These are phyloP conservation scores for Zaprionus obscuricornis DNA, from an alignment of 2,888 invertebrate species.

Conservation along the genomic window DNA sequence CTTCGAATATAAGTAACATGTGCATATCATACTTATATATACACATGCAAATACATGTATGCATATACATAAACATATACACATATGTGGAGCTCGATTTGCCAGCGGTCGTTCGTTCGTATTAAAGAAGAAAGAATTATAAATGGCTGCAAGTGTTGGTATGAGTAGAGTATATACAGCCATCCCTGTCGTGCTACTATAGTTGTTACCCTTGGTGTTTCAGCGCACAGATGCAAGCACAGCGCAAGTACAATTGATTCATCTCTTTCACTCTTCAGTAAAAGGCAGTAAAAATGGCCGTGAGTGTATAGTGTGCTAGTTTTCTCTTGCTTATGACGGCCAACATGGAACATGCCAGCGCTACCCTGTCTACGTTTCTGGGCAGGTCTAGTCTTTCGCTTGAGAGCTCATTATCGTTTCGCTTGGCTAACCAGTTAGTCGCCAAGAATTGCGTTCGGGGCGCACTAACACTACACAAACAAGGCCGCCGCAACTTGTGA, in stretches of 20 bases:
- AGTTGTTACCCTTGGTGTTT: conserved; percentile 7
- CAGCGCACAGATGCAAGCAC: no score
- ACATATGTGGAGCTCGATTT: conserved; percentile 22
- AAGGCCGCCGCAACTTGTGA: conserved; percentile 58
- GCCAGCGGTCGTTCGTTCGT: conserved; percentile 41
- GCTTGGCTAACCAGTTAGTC: conserved; percentile 80
- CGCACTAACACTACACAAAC: conserved; percentile 52
- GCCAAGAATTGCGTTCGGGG: conserved; percentile 55
- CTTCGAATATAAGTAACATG: no score
- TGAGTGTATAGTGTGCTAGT: no score
- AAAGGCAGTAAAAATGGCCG: conserved; percentile 57
- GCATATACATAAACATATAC: not conserved
- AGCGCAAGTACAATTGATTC: not conserved
- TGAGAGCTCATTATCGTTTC: conserved; percentile 82
- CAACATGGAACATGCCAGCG: conserved; percentile 11
- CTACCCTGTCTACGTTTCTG: conserved; percentile 64
- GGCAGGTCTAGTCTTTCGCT: conserved; percentile 71
- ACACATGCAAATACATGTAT: not conserved
- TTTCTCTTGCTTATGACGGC: conserved; percentile 9
- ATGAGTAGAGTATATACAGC: conserved; percentile 34
- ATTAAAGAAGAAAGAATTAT: conserved; percentile 51
- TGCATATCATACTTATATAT: not conserved
- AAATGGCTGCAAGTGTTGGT: conserved; percentile 41
- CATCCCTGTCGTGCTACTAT: conserved; percentile 17
- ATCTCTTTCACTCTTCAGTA: conserved; percentile 26